phyloP scores from a whole-genome alignment of 2,888 invertebrate genomes.

The Griposia aprilina region DNA sequence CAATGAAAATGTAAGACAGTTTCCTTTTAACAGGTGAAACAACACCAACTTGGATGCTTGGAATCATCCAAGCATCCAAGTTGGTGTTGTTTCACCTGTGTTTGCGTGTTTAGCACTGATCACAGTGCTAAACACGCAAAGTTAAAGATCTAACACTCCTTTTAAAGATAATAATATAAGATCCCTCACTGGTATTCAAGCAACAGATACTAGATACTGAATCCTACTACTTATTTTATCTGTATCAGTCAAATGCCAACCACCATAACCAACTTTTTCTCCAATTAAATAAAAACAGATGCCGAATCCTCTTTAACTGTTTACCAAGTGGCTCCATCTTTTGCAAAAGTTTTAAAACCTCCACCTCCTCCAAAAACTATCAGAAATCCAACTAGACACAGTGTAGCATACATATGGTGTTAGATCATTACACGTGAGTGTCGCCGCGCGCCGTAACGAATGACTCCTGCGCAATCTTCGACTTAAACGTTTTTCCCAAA shows the following conservation, averaged over 20 bases:
- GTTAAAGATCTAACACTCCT: not conserved
- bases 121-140: not conserved
- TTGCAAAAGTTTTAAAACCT: not conserved
- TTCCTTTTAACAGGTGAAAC: not conserved
- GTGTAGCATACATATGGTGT: slow-evolving; percentile 46
- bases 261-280: not conserved
- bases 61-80: no score
- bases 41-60: not conserved
- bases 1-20: not conserved
- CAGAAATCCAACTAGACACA: slow-evolving; percentile 31
- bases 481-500: slow-evolving; percentile 87
- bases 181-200: not conserved
- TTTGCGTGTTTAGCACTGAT: no score
- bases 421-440: slow-evolving; percentile 65
- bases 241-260: no score
- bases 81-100: no score
- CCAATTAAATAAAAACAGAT: not conserved
- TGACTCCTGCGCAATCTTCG: slow-evolving; percentile 67
- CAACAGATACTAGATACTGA: not conserved
- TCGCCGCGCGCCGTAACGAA: slow-evolving; percentile 71
- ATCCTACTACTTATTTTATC: not conserved
- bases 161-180: not conserved
- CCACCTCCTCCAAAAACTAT: not conserved
- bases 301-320: not conserved
- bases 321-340: slow-evolving; percentile 16